Conservation (phyloP, 53 echinoderm and acorn worm species). For the Holothuria scabra region DNA sequence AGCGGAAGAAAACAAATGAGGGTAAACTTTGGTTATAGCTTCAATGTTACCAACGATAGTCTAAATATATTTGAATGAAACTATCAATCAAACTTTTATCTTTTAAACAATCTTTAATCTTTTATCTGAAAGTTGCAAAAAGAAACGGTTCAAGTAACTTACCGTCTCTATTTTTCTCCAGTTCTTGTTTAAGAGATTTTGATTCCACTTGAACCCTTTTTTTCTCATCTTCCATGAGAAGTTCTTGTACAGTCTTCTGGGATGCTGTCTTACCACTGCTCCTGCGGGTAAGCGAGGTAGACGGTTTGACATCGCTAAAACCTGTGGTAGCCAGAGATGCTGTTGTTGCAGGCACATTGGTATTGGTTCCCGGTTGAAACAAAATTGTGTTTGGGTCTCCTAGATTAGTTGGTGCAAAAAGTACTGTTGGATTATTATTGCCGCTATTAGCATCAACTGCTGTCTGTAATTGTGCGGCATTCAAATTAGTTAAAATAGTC, state of each 20-base stretch:
- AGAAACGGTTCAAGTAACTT: not conserved
- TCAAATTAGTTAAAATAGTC: slow-evolving; percentile 29
- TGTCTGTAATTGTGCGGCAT: slow-evolving; percentile 2
- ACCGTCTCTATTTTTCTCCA: slow-evolving; percentile 43
- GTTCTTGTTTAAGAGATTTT: not conserved
- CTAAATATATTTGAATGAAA: too few species aligned
- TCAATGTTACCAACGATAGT: too few species aligned
- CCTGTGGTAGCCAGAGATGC: not conserved
- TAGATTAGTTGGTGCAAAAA: slow-evolving; percentile 12
- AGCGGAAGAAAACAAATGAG: too few species aligned
- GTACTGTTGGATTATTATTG: slow-evolving; percentile 37
- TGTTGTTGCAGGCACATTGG: slow-evolving; percentile 21
- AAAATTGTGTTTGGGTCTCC: slow-evolving; percentile 34
- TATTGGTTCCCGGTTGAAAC: slow-evolving; percentile 20
- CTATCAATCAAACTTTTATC: too few species aligned
- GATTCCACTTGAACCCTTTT: slow-evolving; percentile 40
- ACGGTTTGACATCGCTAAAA: not conserved
- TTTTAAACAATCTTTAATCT: too few species aligned
- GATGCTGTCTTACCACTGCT: slow-evolving; percentile 20
- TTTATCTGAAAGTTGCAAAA: too few species aligned
- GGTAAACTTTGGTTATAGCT: too few species aligned
- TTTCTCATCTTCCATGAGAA: slow-evolving; percentile 43
- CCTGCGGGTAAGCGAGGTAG: not conserved
- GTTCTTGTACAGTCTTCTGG: slow-evolving; percentile 40
- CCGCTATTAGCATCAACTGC: slow-evolving; percentile 25